Conservation (phyloP, 2,113 vertebrate species). For the Abramis brama region DNA sequence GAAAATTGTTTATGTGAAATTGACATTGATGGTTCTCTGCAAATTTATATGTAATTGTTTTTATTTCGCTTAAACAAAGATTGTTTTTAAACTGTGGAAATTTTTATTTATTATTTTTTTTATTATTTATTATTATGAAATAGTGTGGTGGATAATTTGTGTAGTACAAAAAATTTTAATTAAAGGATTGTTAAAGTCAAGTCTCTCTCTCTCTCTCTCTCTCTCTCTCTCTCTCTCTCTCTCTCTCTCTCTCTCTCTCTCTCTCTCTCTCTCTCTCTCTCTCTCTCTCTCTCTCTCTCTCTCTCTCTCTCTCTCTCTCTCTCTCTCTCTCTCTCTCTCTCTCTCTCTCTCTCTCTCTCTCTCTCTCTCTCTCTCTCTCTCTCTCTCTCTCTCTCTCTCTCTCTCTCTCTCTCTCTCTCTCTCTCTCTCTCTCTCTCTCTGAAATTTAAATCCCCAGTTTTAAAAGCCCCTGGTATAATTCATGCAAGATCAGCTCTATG, state of each 20-base stretch:
- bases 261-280: no score
- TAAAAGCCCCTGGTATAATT: neutral
- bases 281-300: neutral
- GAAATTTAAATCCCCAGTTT: neutral
- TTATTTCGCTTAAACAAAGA: neutral
- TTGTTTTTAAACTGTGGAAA: no score
- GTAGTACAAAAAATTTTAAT: neutral
- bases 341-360: no score
- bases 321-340: neutral
- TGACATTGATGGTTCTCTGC: neutral
- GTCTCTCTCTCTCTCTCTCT: no score
- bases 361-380: no score
- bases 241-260: no score
- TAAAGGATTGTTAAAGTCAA: neutral
- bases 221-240: no score
- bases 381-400: no score
- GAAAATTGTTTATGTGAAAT: neutral
- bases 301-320: no score
- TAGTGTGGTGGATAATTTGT: no score
- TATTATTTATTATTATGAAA: neutral
- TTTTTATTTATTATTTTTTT: no score
- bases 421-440: neutral
- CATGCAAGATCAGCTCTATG: neutral
- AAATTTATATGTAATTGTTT: neutral
- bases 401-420: no score